phyloP scores from a whole-genome alignment of 2,797 vertebrate genomes.

The Sylvia borin region DNA sequence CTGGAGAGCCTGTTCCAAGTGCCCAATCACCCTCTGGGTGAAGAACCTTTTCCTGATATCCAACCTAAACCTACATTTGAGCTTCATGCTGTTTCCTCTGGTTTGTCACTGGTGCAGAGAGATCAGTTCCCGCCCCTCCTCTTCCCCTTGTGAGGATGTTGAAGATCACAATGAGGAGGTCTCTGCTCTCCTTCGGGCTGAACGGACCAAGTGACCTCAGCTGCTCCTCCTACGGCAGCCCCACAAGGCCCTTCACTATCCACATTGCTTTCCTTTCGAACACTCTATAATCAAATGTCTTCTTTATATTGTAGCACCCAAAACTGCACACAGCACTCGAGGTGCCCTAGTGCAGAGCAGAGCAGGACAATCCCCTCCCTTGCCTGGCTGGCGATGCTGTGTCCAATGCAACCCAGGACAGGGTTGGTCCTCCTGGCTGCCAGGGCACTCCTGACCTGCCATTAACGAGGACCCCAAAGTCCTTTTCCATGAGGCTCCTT shows the following conservation, averaged over 20 bases:
- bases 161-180: background rate
- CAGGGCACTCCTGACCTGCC: background rate
- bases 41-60: background rate
- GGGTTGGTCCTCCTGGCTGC: background rate
- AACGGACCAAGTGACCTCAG: background rate
- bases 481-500: background rate
- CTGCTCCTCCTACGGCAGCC: rapidly evolving
- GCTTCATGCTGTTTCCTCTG: background rate
- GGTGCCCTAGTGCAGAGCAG: background rate
- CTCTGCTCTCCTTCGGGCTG: background rate
- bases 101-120: background rate
- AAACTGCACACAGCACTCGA: rapidly evolving
- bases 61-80: background rate
- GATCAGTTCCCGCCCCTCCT: too few species aligned
- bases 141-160: background rate
- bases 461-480: rapidly evolving
- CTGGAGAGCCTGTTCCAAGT: background rate
- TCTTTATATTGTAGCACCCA: background rate
- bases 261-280: rapidly evolving
- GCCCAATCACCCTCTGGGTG: background rate
- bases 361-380: rapidly evolving
- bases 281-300: too few species aligned
- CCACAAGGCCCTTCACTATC: background rate
- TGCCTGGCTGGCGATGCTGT: rapidly evolving
- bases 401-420: background rate